Percentiles rank a stretch among this genome's conserved stretches.
Evolutionary conservation across 1,140 invertebrate genomes (phyloP).

Genomic region (Danaus plexippus): DNA sequence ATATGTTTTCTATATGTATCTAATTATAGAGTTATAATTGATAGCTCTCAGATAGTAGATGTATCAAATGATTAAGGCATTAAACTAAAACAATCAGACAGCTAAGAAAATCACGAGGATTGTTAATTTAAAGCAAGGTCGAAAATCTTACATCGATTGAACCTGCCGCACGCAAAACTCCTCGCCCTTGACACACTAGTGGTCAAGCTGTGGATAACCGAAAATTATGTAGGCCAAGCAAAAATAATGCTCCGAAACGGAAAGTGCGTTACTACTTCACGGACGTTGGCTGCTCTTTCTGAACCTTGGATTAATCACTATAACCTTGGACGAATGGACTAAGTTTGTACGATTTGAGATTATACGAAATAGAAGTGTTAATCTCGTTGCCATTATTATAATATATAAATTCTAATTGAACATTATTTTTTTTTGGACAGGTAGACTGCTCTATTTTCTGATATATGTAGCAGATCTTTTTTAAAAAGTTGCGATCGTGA

Average conservation of each 20-base stretch:
- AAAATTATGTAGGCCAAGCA: slow-evolving; percentile 51
- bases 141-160: slow-evolving; percentile 61
- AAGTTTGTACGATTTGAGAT: too few relatives aligned
- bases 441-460: too few relatives aligned
- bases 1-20: background rate
- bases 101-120: slow-evolving; percentile 54
- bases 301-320: slow-evolving; percentile 10
- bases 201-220: slow-evolving; percentile 35
- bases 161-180: slow-evolving; percentile 52
- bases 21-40: slow-evolving; percentile 9
- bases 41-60: slow-evolving; percentile 26
- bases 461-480: too few relatives aligned
- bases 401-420: too few relatives aligned
- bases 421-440: too few relatives aligned
- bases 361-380: too few relatives aligned
- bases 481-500: too few relatives aligned
- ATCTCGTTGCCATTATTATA: too few relatives aligned
- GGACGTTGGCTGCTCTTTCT: slow-evolving; percentile 24
- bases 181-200: slow-evolving; percentile 60
- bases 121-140: slow-evolving; percentile 47
- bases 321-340: too few relatives aligned
- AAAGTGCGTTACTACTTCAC: slow-evolving; percentile 30
- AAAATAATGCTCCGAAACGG: slow-evolving; percentile 40
- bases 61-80: too few relatives aligned
- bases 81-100: slow-evolving; percentile 32